Evolutionary conservation across 2,797 vertebrate species (phyloP), one percentile per base, ranked within the genome.

Genomic region (Brachyrhaphis roseni): DNA sequence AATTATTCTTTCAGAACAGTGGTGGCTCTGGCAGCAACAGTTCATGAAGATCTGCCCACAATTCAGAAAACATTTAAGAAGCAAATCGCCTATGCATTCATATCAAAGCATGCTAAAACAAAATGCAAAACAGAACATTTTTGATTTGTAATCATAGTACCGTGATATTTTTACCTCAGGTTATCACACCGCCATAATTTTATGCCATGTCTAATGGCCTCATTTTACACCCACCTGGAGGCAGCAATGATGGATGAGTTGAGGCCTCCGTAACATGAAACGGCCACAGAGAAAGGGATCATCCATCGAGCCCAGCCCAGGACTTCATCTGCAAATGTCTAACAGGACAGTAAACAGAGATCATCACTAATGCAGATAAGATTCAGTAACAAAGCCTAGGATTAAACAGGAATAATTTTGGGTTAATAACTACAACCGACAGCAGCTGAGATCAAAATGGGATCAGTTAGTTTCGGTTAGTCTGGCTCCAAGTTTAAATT

Each of bases 201-300:
- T 26, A 26, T 53, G 51, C 51, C 23, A 53, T 53, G 51, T 11
- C 51, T 1, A 53, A 55, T 31, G 8, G 1, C 18, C 23, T 15
- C 6, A 45, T 2, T 72, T 28, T 1, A 57, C 26, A 79, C 88
- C 76, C 26, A 97, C 96, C 96, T 96, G 78, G 96, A 97, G 53
- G 95, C 94, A 74, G 96, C 94, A 18, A 97, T 97, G 86, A 97
- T 96, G 43, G 96, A 96, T 28, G 96, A 97, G 90, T 97, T 97
- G 55, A 97, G 93, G 49, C 96, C 95, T 46, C 96, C 96, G 1
- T 96, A 97, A 82, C 96, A 97, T 71, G 96, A 97, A 87, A 97
- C 96, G 55, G 96, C 96, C 85, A 97, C 96, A 41, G 96, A 94
- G 36, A 97, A 85, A 8, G 96, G 96, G 75, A 97, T 97, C 57